Conservation (phyloP, 2,113 vertebrate species). For the Hyperoodon ampullatus region DNA sequence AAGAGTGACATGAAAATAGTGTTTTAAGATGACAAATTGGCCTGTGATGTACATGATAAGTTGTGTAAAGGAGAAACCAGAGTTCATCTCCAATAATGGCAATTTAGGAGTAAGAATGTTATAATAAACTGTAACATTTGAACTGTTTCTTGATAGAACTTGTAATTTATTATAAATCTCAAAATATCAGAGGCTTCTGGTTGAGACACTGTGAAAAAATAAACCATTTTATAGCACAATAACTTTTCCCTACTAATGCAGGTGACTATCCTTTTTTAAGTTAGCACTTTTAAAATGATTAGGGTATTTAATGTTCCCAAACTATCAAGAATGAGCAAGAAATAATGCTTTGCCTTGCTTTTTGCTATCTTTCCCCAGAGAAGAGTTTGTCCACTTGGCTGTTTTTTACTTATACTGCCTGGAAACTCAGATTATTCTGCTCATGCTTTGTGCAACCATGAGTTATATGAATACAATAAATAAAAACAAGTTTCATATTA, state of each 20-base stretch:
- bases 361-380: neutral
- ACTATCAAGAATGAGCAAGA: neutral
- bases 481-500: neutral
- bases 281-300: neutral
- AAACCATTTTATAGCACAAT: neutral
- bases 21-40: neutral
- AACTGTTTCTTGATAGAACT: neutral
- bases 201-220: neutral
- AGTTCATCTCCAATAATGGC: conserved; percentile 1
- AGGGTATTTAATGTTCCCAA: neutral
- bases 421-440: conserved; percentile 28
- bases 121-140: neutral
- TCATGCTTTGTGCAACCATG: neutral
- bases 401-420: neutral
- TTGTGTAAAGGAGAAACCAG: conserved; percentile 26
- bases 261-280: neutral
- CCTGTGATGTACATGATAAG: neutral
- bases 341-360: neutral
- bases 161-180: conserved; percentile 21
- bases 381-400: neutral
- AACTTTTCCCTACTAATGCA: neutral
- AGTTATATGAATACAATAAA: neutral
- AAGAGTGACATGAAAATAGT: neutral
- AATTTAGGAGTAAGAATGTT: neutral
- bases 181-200: neutral